Evolutionary conservation across 37 sponge, comb jelly and placozoan genomes (phyloP).

Genomic region (Agelas oroides): DNA sequence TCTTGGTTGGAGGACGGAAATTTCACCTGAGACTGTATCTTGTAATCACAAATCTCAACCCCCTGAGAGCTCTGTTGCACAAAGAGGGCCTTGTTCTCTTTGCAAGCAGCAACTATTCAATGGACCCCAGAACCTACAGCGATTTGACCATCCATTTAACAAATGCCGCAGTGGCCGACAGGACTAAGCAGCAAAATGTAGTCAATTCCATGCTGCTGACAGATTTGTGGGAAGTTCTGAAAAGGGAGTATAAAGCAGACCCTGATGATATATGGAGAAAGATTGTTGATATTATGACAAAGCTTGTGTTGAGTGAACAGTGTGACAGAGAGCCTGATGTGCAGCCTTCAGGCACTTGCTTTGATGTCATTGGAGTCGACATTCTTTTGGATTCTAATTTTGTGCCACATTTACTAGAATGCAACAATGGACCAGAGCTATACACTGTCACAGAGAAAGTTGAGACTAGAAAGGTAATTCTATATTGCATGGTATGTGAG

Average conservation of each 20-base stretch:
- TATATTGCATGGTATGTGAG: background rate
- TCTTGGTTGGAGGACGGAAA: slow-evolving; percentile 76
- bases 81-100: slow-evolving; percentile 89
- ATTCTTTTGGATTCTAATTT: slow-evolving; percentile 71
- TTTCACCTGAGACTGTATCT: slow-evolving; percentile 89
- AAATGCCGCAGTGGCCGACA: slow-evolving; percentile 93
- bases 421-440: slow-evolving; percentile 91
- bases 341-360: slow-evolving; percentile 75
- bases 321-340: slow-evolving; percentile 68
- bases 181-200: slow-evolving; percentile 49
- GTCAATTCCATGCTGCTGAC: slow-evolving; percentile 82
- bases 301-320: slow-evolving; percentile 81
- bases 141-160: slow-evolving; percentile 79
- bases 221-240: slow-evolving; percentile 65
- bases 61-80: slow-evolving; percentile 80
- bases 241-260: slow-evolving; percentile 36
- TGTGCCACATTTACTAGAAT: slow-evolving; percentile 73
- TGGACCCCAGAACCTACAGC: slow-evolving; percentile 7
- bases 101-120: slow-evolving; percentile 78
- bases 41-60: slow-evolving; percentile 78
- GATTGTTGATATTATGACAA: slow-evolving; percentile 68
- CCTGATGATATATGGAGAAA: slow-evolving; percentile 40
- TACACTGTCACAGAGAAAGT: slow-evolving; percentile 67
- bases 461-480: slow-evolving; percentile 48
- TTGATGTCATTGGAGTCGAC: slow-evolving; percentile 89